A percentile compares a stretch with the other conserved stretches of the same genome.
Evolutionary conservation across 2,797 vertebrate species (phyloP).

Genomic region (Anniella stebbinsi): DNA sequence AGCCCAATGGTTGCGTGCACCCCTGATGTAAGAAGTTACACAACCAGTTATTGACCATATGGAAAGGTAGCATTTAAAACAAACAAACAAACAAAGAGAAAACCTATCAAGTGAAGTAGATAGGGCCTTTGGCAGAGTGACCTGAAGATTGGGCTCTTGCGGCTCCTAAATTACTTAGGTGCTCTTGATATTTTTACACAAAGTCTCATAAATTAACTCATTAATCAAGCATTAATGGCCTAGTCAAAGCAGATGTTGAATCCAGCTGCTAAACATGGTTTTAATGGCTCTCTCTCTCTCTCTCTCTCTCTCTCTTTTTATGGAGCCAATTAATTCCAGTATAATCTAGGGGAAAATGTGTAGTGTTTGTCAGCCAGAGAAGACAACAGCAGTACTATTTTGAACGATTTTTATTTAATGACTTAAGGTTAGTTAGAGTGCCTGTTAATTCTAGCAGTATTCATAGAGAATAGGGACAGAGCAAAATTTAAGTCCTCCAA

Average conservation of each 20-base stretch:
- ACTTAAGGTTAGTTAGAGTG: background rate
- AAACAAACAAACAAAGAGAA: background rate
- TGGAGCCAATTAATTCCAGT: slow-evolving; percentile 52
- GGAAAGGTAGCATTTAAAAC: background rate
- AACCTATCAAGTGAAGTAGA: background rate
- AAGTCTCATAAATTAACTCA: slow-evolving; percentile 64
- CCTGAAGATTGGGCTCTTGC: slow-evolving; percentile 13
- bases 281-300: slow-evolving; percentile 48
- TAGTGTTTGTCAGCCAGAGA: slow-evolving; percentile 11
- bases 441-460: background rate
- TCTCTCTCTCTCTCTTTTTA: slow-evolving; percentile 49
- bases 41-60: background rate
- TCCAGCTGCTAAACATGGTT: slow-evolving; percentile 69
- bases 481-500: background rate
- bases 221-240: slow-evolving; percentile 67
- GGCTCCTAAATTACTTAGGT: slow-evolving; percentile 38
- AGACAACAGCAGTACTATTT: background rate
- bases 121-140: background rate
- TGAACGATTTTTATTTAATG: background rate
- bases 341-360: slow-evolving; percentile 17
- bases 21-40: background rate
- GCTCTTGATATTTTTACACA: slow-evolving; percentile 42
- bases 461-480: background rate
- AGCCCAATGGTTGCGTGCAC: background rate
- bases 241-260: slow-evolving; percentile 68